Conservation (phyloP, 2,888 invertebrate species). For the Leucoma salicis region DNA sequence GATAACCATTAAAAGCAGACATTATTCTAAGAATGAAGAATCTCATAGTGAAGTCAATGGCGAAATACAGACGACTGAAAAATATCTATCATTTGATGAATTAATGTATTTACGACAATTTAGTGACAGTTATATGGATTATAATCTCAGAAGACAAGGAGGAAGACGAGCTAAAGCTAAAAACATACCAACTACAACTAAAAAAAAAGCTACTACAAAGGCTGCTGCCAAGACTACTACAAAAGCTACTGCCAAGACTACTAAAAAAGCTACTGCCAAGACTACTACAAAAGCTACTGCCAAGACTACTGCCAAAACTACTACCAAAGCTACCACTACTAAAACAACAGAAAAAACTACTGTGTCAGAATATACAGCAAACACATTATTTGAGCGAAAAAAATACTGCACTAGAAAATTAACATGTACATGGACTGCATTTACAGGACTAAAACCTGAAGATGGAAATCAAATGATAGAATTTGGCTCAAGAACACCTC, state of each 20-base stretch:
- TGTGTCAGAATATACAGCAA: slow-evolving; percentile 41
- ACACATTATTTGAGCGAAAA: slow-evolving; percentile 51
- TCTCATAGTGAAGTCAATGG: slow-evolving; percentile 17
- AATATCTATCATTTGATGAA: slow-evolving; percentile 73
- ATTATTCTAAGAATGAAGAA: slow-evolving; percentile 16
- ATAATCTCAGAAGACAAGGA: slow-evolving; percentile 40
- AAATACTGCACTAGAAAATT: slow-evolving; percentile 67
- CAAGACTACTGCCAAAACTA: not conserved
- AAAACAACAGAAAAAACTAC: slow-evolving; percentile 3
- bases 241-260: not conserved
- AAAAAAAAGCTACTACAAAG: not conserved
- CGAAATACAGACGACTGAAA: slow-evolving; percentile 51
- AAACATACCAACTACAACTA: not conserved
- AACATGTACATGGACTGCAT: slow-evolving; percentile 72
- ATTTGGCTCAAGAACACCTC: slow-evolving; percentile 58
- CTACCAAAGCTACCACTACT: not conserved
- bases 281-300: not conserved
- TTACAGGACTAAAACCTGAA: slow-evolving; percentile 38
- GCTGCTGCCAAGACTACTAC: not conserved
- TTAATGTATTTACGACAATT: slow-evolving; percentile 66
- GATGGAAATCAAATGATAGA: slow-evolving; percentile 1
- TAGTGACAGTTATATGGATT: slow-evolving; percentile 37
- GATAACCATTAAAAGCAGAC: slow-evolving; percentile 52
- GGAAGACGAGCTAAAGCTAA: not conserved
- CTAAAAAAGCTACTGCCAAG: not conserved